Base-by-base conservation (phyloP, 2,797 vertebrate species). In the Trematomus bernacchii region DNA sequence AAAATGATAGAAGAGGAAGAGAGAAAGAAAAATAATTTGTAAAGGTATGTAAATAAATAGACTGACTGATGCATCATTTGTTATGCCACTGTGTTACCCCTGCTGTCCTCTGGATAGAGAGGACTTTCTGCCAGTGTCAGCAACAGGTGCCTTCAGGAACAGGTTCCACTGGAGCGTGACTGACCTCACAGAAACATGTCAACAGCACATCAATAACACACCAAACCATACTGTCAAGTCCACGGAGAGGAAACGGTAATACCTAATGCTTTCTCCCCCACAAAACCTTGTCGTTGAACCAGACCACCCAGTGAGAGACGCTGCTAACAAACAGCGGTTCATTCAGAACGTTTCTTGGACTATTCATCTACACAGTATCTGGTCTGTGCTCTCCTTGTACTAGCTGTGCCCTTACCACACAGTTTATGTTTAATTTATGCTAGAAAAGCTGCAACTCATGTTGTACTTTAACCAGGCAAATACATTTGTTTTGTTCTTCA, bases 301-400 rank as follows among this genome's bases (percentile, higher is more conserved):
- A 18, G 90, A 91, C 92, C 92, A 92, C 93, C 92, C 90, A 89
- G 40, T 6, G 44, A 73, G 82, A 85, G 61, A 72, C 30, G 4
- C 57, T 66, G 76, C 54, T 79, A 91, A 86, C 79, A 86, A 65
- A 77, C 66, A 59, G 42, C 2, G 16, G 59, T 71, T 79, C 66
- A 71, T 65, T 23, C 6, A 58, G 37, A 18, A 33, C 40, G 57
- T 33, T 50, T 54, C 63, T 70, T 55, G 52, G 30, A 47, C 47
- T 68, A 76, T 77, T 79, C 40, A 73, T 66, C 48, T 55, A 21
- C 62, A 72, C 21, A 64, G 33, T 37, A 53, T 59, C 57, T 69
- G 23, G 11, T 51, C 30, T 14, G 19, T 33, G 68, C 51, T 47
- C 33, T 16, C 13, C 21, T 30, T 14, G 19, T 66, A 19, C 16